Base-by-base conservation (phyloP, 2,797 vertebrate species). In the Cyclura pinguis region DNA sequence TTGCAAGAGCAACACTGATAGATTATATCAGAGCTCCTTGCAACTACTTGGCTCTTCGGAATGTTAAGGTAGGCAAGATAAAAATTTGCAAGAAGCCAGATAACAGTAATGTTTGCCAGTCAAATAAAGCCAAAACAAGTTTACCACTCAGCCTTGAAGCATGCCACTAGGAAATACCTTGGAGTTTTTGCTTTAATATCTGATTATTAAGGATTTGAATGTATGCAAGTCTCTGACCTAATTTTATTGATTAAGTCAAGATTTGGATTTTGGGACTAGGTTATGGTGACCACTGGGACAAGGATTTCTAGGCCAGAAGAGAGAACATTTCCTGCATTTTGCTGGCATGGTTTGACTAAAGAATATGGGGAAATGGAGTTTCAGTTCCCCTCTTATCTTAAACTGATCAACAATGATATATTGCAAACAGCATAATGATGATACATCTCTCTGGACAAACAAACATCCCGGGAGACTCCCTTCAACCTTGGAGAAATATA, bases 41-140 rank as follows among this genome's bases (percentile, higher is more conserved):
- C 38, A 87, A 62, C 57, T 22, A 14, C 7, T 69, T 73, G 80
- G 67, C 80, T 83, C 55, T 57, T 83, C 52, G 59, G 42, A 82
- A 83, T 10, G n/a, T 57, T 74, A 62, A 81, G 69, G n/a, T 52
- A 81, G 84, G 84, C 38, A 50, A 81, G 69, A 74, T 82, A 82
- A 87, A 69, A 59, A 55, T 82, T 90, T 76, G 42, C 42, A 67
- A 87, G 32, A 76, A 74, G 42, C 85, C 84, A 62, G 47, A 86
- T 81, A 86, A 90, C 67, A 72, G 13, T 59, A 73, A 80, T 20
- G 22, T 14, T 85, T 81, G 64, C 52, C 52, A 84, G 57, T 35
- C 20, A 2, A 35, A 62, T 47, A 62, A 62, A 81, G 29, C 84
- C 69, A 84, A 74, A 80, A 57, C 84, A 85, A 80, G 50, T 29